Evolutionary conservation across 2,888 invertebrate genomes (phyloP).

Genomic region (Sisyra terminalis): DNA sequence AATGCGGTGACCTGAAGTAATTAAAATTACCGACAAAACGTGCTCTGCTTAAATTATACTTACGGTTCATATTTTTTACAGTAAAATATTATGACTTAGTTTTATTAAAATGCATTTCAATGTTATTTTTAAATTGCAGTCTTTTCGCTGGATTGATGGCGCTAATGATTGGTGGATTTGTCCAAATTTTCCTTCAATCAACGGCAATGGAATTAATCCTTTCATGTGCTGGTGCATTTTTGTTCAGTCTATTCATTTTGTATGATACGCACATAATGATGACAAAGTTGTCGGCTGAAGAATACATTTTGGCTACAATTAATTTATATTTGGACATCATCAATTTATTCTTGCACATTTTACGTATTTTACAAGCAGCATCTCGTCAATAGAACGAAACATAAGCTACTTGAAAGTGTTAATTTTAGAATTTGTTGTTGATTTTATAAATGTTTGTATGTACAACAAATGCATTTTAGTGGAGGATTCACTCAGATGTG

Average conservation of each 20-base stretch:
- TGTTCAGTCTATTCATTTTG: constrained; percentile 70
- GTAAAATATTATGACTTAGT: no score
- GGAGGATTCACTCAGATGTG: no score
- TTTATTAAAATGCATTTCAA: no score
- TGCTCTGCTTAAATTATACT: no score
- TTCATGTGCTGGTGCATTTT: constrained; percentile 51
- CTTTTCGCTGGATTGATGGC: constrained; percentile 48
- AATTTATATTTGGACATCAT: constrained; percentile 77
- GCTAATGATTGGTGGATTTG: constrained; percentile 50
- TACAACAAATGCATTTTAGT: no score
- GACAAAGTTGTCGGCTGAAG: constrained; percentile 65
- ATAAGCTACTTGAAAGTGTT: no score
- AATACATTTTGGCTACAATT: constrained; percentile 75
- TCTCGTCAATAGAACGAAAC: constrained; percentile 25
- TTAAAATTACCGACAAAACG: no score
- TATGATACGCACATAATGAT: constrained; percentile 76
- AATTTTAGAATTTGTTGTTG: no score
- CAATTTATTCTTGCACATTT: constrained; percentile 66
- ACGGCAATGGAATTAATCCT: constrained; percentile 50
- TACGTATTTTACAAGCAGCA: constrained; percentile 51
- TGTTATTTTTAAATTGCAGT: no score
- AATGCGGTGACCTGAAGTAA: no score
- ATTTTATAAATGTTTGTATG: no score
- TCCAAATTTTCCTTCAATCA: constrained; percentile 62
- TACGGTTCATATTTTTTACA: no score